phyloP scores from a whole-genome alignment of 2,113 vertebrate genomes.

The Xiphophorus hellerii region DNA sequence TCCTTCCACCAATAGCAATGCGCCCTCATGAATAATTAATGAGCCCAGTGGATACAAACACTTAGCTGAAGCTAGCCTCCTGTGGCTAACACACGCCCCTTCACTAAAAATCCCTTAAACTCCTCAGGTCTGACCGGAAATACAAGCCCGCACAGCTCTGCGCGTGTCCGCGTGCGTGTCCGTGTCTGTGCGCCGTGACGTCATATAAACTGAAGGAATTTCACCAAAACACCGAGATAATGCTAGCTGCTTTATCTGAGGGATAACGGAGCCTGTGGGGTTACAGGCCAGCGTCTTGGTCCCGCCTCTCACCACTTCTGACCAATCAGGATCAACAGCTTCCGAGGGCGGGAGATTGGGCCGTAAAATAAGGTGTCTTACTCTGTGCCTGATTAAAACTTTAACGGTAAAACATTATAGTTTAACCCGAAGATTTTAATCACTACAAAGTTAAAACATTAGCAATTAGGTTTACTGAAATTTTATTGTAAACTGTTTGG shows the following conservation, averaged over 20 bases:
- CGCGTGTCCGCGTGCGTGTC: slow-evolving; percentile 9
- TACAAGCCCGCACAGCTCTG: neutral
- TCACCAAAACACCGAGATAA: neutral
- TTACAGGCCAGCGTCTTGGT: slow-evolving; percentile 21
- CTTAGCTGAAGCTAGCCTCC: slow-evolving; percentile 53
- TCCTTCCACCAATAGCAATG: slow-evolving; percentile 41
- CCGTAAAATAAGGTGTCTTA: slow-evolving; percentile 7
- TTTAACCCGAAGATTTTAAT: neutral
- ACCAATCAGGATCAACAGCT: neutral
- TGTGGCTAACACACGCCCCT: slow-evolving; percentile 24
- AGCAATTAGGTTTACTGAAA: neutral
- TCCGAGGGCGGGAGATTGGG: slow-evolving; percentile 7
- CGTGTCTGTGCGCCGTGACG: neutral
- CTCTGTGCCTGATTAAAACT: slow-evolving; percentile 48
- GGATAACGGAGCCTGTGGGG: fast-evolving
- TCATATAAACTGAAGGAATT: neutral
- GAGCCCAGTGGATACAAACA: slow-evolving; percentile 23
- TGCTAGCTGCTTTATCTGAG: neutral
- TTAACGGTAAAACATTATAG: neutral
- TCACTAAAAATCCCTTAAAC: neutral
- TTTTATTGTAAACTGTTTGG: no score
- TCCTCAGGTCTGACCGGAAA: neutral
- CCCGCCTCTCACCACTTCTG: fast-evolving
- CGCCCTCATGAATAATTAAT: slow-evolving; percentile 42
- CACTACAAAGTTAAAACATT: neutral